Percentiles rank a stretch among this genome's conserved stretches.
Conservation (phyloP, 2,113 vertebrate species). For the Rafetus swinhoei region DNA sequence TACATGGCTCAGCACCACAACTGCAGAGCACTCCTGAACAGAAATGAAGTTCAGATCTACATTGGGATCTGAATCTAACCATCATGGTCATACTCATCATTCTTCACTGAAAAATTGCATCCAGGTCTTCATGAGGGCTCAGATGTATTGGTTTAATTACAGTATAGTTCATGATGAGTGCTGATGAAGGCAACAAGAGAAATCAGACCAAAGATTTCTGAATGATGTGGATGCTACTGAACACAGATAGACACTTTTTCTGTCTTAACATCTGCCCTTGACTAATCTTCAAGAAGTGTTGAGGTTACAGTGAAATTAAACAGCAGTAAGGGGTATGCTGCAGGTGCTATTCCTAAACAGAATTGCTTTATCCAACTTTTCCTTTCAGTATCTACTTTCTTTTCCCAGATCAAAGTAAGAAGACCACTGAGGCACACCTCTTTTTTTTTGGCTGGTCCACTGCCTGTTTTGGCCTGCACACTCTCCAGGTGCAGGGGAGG, state of each 20-base stretch:
- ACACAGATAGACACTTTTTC: not conserved
- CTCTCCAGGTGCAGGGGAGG: constrained; percentile 61
- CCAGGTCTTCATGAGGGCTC: constrained; percentile 18
- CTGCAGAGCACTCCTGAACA: rapidly evolving
- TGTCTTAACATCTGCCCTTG: not conserved
- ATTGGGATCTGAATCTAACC: not conserved
- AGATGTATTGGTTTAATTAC: constrained; percentile 56
- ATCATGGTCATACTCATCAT: not conserved
- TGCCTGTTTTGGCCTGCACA: constrained; percentile 50
- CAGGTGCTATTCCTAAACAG: not conserved
- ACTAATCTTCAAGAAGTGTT: constrained; percentile 6
- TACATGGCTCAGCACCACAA: not conserved
- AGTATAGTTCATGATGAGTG: constrained; percentile 30
- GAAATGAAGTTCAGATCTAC: not conserved
- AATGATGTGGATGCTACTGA: not conserved
- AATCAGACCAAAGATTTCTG: not conserved
- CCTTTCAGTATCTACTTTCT: not conserved
- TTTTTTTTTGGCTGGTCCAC: constrained; percentile 43
- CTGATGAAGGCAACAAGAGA: not conserved
- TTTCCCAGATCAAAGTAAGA: not conserved
- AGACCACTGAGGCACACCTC: not conserved
- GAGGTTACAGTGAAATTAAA: not conserved
- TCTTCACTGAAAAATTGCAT: not conserved
- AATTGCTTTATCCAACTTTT: constrained; percentile 1
- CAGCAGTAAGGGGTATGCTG: not conserved